phyloP scores from a whole-genome alignment of 2,888 invertebrate species.

The Oithona nana region DNA sequence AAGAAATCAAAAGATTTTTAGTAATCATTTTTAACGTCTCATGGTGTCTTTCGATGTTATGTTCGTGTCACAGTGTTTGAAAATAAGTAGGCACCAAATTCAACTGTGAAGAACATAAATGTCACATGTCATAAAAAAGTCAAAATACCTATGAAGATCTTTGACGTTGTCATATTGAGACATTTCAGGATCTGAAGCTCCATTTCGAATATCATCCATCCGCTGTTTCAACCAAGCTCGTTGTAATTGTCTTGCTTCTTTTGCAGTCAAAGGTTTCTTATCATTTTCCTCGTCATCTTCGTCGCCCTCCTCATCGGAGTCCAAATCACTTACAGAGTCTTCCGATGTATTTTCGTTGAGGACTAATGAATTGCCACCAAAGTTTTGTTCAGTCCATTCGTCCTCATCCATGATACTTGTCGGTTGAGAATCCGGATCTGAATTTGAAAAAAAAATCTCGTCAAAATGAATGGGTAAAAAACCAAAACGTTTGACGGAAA shows the following conservation, averaged over 20 bases:
- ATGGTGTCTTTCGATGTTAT: too few species aligned
- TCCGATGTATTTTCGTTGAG: slow-evolving; percentile 21
- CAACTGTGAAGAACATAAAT: too few species aligned
- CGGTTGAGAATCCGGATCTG: slow-evolving; percentile 31
- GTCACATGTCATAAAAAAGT: too few species aligned
- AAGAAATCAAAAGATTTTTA: too few species aligned
- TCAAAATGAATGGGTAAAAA: too few species aligned
- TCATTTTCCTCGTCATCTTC: slow-evolving; percentile 24
- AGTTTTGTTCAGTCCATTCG: slow-evolving; percentile 86
- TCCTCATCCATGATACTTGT: slow-evolving; percentile 74
- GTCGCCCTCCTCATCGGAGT: slow-evolving; percentile 23
- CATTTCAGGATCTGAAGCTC: not conserved
- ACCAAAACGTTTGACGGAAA: too few species aligned
- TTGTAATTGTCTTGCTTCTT: slow-evolving; percentile 15
- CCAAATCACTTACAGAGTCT: slow-evolving; percentile 24
- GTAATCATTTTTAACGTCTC: too few species aligned
- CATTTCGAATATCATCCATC: not conserved
- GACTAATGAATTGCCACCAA: slow-evolving; percentile 34
- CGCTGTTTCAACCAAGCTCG: slow-evolving; percentile 11
- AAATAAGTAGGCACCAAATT: too few species aligned
- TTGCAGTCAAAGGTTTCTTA: slow-evolving; percentile 21
- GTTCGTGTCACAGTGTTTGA: too few species aligned
- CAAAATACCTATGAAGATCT: too few species aligned
- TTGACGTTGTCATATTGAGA: not conserved
- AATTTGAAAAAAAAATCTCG: too few species aligned